Evolutionary conservation across 2,113 vertebrate genomes (phyloP), one percentile per base, ranked within the genome.

Genomic region (Reinhardtius hippoglossoides): DNA sequence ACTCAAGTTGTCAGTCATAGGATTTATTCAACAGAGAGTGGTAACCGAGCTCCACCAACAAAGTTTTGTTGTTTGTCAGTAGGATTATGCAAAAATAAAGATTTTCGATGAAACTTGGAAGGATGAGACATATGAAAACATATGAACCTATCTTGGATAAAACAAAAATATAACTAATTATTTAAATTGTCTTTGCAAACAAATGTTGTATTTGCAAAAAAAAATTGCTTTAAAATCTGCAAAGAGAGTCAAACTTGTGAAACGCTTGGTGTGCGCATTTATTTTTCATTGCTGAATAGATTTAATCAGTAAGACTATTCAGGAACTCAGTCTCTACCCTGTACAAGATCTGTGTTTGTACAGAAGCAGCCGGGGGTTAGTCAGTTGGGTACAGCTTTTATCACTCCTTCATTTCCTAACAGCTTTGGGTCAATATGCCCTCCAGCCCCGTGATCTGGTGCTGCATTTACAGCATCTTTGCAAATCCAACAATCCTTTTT

Each of bases 381-480:
- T 60, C 72, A 52, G 46, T 18, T 56, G 35, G 50, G 52, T 77
- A 68, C 50, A 63, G 75, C 65, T 71, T 84, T 87, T 74, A 80
- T 79, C 76, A 78, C 77, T 80, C 55, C 59, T 67, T 88, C 74
- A 77, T 87, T 87, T 90, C 82, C 77, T 73, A 69, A 81, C 85
- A 90, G 77, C 78, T 21, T 66, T 85, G 55, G 57, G 56, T 89
- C 85, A 83, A 79, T 75, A 56, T 80, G 74, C 85, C 84, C 82
- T 76, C 89, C 87, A 90, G 68, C 88, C 83, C 83, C 83, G 81
- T 80, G 40, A 90, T 74, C 81, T 84, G 69, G 62, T 84, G 71
- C 74, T 74, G 62, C 87, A 63, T 89, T 88, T 88, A 84, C 81
- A 74, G 27, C 68, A 66, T 69, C 61, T 56, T 58, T 82, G 83